Percentiles rank a stretch among this genome's conserved stretches.
phyloP scores from a whole-genome alignment of 2,797 vertebrate genomes.

The Acanthiza pusilla region DNA sequence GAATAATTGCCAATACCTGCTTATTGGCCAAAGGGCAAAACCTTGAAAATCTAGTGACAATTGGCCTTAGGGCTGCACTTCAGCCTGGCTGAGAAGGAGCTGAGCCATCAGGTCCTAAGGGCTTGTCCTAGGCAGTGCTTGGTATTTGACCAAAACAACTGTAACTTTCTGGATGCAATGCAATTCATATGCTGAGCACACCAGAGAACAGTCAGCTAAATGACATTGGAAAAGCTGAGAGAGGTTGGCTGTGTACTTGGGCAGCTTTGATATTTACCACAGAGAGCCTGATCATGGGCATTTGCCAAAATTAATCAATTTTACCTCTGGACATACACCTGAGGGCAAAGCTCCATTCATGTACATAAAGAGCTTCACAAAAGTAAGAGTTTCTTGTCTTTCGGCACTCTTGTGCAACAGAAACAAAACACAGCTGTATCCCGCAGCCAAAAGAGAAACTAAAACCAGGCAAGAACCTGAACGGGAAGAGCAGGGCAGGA shows the following conservation, averaged over 20 bases:
- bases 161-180: not conserved
- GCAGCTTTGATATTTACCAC: not conserved
- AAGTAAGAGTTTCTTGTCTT: not conserved
- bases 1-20: not conserved
- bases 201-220: not conserved
- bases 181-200: not conserved
- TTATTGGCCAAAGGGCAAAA: slow-evolving; percentile 25
- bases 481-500: rapidly evolving
- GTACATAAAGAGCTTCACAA: not conserved
- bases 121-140: not conserved
- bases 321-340: not conserved
- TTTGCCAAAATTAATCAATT: not conserved
- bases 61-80: not conserved
- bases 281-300: not conserved
- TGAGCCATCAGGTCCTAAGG: not conserved
- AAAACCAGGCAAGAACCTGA: not conserved
- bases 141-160: not conserved
- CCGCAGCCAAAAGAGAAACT: not conserved
- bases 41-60: not conserved
- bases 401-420: not conserved
- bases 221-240: not conserved
- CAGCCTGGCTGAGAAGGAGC: not conserved
- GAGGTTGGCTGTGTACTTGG: not conserved
- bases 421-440: not conserved
- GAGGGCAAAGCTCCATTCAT: not conserved